phyloP scores from a whole-genome alignment of 2,797 vertebrate species.

The Sebastolobus alascanus region DNA sequence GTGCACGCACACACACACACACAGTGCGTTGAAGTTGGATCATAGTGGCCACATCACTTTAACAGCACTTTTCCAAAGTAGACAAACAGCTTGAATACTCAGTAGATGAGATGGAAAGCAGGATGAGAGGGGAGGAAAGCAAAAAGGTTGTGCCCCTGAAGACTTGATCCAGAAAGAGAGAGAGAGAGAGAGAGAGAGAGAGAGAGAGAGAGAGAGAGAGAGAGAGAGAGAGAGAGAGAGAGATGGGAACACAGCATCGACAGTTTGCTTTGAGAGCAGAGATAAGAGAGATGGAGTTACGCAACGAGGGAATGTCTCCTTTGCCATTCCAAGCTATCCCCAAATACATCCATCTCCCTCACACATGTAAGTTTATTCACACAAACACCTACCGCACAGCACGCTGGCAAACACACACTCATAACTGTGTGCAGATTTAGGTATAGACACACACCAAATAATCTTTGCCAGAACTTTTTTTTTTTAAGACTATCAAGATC shows the following conservation, averaged over 20 bases:
- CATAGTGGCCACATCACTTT: conserved; percentile 60
- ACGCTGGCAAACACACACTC: conserved; percentile 48
- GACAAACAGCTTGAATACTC: conserved; percentile 67
- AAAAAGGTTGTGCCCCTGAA: conserved; percentile 53
- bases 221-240: conserved; percentile 52
- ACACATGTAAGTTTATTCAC: conserved; percentile 48
- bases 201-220: conserved; percentile 54
- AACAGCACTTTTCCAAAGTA: conserved; percentile 68
- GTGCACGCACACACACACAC: neutral
- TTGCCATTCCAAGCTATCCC: conserved; percentile 64
- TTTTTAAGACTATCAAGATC: conserved; percentile 55
- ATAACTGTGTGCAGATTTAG: conserved; percentile 46
- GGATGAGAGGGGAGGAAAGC: conserved; percentile 51
- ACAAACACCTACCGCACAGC: conserved; percentile 58
- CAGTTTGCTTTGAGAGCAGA: conserved; percentile 73
- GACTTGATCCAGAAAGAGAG: conserved; percentile 53
- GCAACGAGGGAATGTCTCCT: conserved; percentile 73
- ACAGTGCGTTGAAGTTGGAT: conserved; percentile 43
- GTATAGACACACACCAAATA: conserved; percentile 22
- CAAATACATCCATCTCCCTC: conserved; percentile 64
- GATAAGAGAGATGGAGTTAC: conserved; percentile 75
- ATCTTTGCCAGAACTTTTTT: conserved; percentile 38
- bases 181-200: conserved; percentile 41
- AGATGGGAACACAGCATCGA: conserved; percentile 60
- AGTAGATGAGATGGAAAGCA: conserved; percentile 71